Evolutionary conservation across 2,797 vertebrate genomes (phyloP).

Genomic region (Acanthurus lineatus): DNA sequence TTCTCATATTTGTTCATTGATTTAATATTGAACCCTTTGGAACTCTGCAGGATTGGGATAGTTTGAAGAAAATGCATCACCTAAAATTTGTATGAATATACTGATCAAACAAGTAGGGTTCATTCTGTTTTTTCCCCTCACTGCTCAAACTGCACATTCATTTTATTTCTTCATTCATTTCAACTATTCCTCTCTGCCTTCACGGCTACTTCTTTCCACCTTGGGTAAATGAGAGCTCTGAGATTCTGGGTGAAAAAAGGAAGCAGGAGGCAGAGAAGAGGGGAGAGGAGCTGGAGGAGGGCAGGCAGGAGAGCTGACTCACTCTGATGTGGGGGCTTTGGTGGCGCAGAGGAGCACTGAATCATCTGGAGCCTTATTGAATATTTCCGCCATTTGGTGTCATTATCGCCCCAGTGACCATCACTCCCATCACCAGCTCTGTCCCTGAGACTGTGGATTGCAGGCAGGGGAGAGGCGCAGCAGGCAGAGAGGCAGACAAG

Average conservation of each 20-base stretch:
- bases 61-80: too few species aligned
- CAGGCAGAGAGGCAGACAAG: conserved; percentile 15
- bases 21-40: too few species aligned
- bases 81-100: neutral
- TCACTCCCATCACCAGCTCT: conserved; percentile 61
- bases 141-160: too few species aligned
- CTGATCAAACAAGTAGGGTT: neutral
- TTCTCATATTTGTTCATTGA: too few species aligned
- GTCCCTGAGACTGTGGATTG: conserved; percentile 35
- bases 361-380: conserved; percentile 80
- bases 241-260: conserved; percentile 18
- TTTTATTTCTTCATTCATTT: too few species aligned
- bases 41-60: too few species aligned
- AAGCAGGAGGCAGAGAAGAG: neutral
- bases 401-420: conserved; percentile 72
- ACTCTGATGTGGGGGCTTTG: conserved; percentile 72
- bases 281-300: conserved; percentile 15
- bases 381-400: conserved; percentile 79
- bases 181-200: neutral
- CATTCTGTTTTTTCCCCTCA: too few species aligned
- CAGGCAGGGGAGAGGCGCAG: conserved; percentile 23
- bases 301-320: conserved; percentile 77
- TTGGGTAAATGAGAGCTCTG: conserved; percentile 22
- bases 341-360: conserved; percentile 66
- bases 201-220: conserved; percentile 29